phyloP scores from a whole-genome alignment of 1,140 invertebrate genomes.

The Acyrthosiphon pisum region DNA sequence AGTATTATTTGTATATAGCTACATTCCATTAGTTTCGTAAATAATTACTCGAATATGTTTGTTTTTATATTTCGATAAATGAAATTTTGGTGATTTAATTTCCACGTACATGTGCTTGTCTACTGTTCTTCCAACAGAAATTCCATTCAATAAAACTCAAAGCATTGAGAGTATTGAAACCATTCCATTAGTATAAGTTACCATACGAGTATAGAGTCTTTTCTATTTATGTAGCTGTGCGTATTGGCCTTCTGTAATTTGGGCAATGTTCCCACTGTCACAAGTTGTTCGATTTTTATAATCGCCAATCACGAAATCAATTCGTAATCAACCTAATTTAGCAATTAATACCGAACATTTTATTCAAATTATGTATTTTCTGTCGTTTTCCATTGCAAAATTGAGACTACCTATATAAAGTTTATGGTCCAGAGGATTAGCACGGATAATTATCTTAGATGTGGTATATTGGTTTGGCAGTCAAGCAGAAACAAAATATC shows the following conservation, averaged over 20 bases:
- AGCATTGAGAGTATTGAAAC: not conserved
- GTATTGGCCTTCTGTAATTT: conserved; percentile 47
- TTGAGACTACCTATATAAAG: not conserved
- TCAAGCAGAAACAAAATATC: conserved; percentile 49
- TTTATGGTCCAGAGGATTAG: conserved; percentile 49
- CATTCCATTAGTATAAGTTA: conserved; percentile 41
- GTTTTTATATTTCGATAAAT: conserved; percentile 1
- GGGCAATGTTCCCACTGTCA: conserved; percentile 55
- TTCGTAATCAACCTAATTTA: not conserved
- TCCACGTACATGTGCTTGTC: not conserved
- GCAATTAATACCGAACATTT: not conserved
- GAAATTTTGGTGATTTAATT: not conserved
- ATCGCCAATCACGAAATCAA: not conserved
- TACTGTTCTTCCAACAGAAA: not conserved
- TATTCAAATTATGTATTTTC: not conserved
- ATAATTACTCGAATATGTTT: not conserved
- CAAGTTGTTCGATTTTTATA: not conserved
- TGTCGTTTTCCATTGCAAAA: not conserved
- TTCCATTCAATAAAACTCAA: conserved; percentile 35
- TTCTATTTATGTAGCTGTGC: conserved; percentile 33
- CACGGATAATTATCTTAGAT: conserved; percentile 37
- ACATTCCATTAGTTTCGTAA: not conserved
- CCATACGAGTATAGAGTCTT: conserved; percentile 21
- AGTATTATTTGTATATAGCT: not conserved
- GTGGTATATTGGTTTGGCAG: conserved; percentile 28